Evolutionary conservation across 1,140 invertebrate genomes (phyloP).

Genomic region (Spodoptera frugiperda): DNA sequence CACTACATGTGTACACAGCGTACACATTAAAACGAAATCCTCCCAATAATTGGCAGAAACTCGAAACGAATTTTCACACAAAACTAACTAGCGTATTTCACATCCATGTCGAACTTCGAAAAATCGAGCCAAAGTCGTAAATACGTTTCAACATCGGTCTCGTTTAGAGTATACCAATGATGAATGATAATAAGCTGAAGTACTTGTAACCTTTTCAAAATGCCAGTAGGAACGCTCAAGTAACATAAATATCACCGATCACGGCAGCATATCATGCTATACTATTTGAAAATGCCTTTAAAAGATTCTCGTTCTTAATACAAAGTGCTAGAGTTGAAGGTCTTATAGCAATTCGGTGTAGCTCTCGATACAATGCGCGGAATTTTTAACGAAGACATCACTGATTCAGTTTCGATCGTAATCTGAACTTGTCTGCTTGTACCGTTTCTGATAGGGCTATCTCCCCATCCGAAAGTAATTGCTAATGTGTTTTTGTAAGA

Average conservation of each 20-base stretch:
- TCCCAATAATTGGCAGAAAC: neutral
- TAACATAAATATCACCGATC: conserved; percentile 1
- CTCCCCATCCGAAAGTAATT: neutral
- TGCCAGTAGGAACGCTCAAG: conserved; percentile 25
- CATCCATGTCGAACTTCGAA: neutral
- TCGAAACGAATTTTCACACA: neutral
- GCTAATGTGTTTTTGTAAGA: neutral
- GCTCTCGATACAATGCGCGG: conserved; percentile 25
- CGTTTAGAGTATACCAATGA: conserved; percentile 16
- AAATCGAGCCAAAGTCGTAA: neutral
- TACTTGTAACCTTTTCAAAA: conserved; percentile 36
- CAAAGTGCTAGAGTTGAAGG: too few species aligned
- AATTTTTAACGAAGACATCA: conserved; percentile 50
- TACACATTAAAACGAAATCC: neutral
- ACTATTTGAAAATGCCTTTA: too few species aligned
- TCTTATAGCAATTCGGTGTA: too few species aligned
- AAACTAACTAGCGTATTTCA: conserved; percentile 2
- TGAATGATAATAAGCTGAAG: conserved; percentile 5
- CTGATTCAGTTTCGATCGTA: conserved; percentile 7
- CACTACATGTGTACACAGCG: too few species aligned
- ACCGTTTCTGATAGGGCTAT: neutral
- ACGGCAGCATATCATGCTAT: too few species aligned
- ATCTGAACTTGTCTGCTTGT: neutral
- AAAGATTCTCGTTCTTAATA: too few species aligned
- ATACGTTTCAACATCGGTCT: conserved; percentile 6